A percentile compares a stretch with the other conserved stretches of the same genome.
Evolutionary conservation across 2,888 invertebrate genomes (phyloP).

Genomic region (Polyploca ridens): DNA sequence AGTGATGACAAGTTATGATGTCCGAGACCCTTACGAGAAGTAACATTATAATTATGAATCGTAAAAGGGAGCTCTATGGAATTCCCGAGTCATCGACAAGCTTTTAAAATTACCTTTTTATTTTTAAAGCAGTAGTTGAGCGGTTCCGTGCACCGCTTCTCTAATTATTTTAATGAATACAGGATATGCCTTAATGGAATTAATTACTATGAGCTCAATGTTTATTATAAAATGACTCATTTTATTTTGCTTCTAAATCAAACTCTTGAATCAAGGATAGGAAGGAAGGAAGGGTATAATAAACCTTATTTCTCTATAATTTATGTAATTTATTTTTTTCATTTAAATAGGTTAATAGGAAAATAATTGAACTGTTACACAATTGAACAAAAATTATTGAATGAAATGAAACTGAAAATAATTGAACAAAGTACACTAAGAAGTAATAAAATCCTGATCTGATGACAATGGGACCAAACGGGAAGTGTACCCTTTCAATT

Average conservation of each 20-base stretch:
- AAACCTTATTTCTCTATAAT: too few relatives aligned
- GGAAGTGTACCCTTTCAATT: too few relatives aligned
- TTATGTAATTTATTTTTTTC: too few relatives aligned
- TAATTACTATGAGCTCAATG: not conserved
- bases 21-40: conserved; percentile 39
- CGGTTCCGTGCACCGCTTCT: not conserved
- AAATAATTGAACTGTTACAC: too few relatives aligned
- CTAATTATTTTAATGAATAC: conserved; percentile 12
- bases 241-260: not conserved
- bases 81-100: conserved; percentile 14
- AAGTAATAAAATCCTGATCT: too few relatives aligned
- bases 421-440: too few relatives aligned
- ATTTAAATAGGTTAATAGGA: too few relatives aligned
- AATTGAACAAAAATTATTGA: too few relatives aligned
- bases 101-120: not conserved
- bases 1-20: conserved; percentile 63
- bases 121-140: conserved; percentile 9
- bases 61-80: conserved; percentile 22
- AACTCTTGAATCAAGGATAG: too few relatives aligned
- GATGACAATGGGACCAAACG: too few relatives aligned
- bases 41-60: conserved; percentile 51
- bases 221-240: not conserved
- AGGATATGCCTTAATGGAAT: conserved; percentile 5
- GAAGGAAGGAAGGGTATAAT: too few relatives aligned
- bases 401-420: too few relatives aligned